Conservation (phyloP, 2,797 vertebrate genomes). For the Chromobotia macracanthus region DNA sequence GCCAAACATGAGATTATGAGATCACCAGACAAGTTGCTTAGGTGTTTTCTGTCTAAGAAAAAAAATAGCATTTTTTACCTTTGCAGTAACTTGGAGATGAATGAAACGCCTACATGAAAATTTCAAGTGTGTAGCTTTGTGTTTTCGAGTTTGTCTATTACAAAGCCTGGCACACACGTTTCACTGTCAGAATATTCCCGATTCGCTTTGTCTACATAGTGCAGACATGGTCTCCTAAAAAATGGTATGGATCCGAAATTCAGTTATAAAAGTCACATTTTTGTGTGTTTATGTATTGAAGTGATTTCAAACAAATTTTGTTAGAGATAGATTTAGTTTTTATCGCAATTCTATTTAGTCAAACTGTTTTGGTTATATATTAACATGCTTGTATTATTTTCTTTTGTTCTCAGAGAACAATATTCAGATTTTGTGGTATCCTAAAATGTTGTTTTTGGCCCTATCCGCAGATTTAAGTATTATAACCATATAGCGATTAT, state of each 20-base stretch:
- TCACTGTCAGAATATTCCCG: not conserved
- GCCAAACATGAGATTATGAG: conserved; percentile 42
- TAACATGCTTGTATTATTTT: not conserved
- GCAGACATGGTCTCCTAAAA: not conserved
- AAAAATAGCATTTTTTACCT: conserved; percentile 8
- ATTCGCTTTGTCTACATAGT: not conserved
- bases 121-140: not conserved
- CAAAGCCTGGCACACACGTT: not conserved
- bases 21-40: conserved; percentile 34
- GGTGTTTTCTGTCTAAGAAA: conserved; percentile 6
- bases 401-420: not conserved
- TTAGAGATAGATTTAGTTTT: not conserved
- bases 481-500: conserved; percentile 20
- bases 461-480: not conserved
- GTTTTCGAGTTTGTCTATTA: conserved; percentile 1
- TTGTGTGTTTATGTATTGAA: not conserved
- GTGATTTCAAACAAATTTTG: not conserved
- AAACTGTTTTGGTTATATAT: not conserved
- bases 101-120: conserved; percentile 7
- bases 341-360: not conserved
- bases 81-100: conserved; percentile 16
- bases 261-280: not conserved
- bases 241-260: not conserved
- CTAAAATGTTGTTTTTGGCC: conserved; percentile 14
- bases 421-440: not conserved